These are phyloP conservation scores for Palythoa caribaeorum DNA, from an alignment of 92 coral and sea anemone species.

Conservation along the genomic window DNA sequence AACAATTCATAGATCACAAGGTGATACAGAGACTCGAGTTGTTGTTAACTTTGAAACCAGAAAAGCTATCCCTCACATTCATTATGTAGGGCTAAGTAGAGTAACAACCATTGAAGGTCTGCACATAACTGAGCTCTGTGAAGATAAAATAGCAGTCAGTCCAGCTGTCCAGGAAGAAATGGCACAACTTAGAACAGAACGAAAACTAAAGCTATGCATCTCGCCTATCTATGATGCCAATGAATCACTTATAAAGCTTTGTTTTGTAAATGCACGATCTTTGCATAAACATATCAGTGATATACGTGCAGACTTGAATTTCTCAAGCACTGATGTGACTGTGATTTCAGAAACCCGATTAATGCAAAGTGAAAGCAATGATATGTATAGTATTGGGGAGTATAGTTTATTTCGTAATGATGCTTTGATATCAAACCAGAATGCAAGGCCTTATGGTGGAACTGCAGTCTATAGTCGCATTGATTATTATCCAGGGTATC, in stretches of 20 bases:
- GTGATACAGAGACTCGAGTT: background rate
- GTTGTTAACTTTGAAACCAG: conserved; percentile 7
- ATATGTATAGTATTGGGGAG: conserved; percentile 7
- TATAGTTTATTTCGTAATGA: background rate
- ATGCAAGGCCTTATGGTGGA: conserved; percentile 62
- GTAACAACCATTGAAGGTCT: background rate
- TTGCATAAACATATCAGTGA: conserved; percentile 7
- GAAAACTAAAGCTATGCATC: conserved; percentile 4
- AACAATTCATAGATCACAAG: too few relatives aligned
- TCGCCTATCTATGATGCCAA: conserved; percentile 9
- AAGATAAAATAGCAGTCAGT: conserved; percentile 7
- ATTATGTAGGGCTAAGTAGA: conserved; percentile 7
- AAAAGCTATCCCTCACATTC: conserved; percentile 8
- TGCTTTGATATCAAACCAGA: conserved; percentile 7
- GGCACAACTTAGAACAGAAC: conserved; percentile 6
- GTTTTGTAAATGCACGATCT: conserved; percentile 7
- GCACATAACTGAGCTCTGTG: conserved; percentile 10
- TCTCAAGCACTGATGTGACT: conserved; percentile 9
- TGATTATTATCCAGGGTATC: conserved; percentile 71
- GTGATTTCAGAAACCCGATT: conserved; percentile 8
- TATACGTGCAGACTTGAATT: conserved; percentile 4
- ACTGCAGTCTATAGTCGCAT: conserved; percentile 76
- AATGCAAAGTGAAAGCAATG: conserved; percentile 4
- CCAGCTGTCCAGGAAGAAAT: conserved; percentile 7
- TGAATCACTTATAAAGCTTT: conserved; percentile 2